A percentile compares a stretch with the other conserved stretches of the same genome.
Evolutionary conservation across 2,113 vertebrate species (phyloP).

Genomic region (Melanocharis versteri): DNA sequence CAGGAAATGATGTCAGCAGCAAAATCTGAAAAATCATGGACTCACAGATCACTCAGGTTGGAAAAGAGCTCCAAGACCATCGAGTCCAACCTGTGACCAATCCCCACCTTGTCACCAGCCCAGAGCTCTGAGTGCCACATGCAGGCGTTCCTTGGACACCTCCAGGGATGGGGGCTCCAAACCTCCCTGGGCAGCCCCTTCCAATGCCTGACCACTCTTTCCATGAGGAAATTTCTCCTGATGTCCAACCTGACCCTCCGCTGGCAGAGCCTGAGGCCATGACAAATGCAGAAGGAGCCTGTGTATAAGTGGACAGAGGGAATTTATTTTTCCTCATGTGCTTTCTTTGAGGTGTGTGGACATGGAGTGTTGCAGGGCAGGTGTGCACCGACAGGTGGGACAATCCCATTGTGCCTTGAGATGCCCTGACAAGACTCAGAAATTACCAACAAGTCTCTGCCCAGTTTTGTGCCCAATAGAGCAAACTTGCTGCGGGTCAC

Average conservation of each 20-base stretch:
- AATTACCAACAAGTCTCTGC: background rate
- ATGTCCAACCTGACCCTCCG: background rate
- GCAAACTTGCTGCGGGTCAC: background rate
- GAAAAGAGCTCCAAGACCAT: background rate
- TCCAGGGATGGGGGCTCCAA: background rate
- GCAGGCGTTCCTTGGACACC: background rate
- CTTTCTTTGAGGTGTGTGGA: background rate
- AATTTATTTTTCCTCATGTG: background rate
- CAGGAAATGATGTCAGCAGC: background rate
- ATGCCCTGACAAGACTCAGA: background rate
- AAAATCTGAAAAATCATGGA: background rate
- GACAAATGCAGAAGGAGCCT: background rate
- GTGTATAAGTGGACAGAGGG: background rate
- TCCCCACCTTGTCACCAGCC: background rate
- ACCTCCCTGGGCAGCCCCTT: background rate
- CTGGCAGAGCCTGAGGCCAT: background rate
- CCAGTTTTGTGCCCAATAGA: background rate
- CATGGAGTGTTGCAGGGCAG: background rate
- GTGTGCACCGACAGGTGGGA: background rate
- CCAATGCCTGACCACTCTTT: background rate
- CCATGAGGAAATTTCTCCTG: background rate
- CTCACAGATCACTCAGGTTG: background rate
- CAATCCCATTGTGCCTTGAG: background rate
- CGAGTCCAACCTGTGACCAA: rapidly evolving
- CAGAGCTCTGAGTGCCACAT: background rate